These are phyloP conservation scores for Drosophila arizonae DNA, from an alignment of 1,140 invertebrate genomes.

Conservation along the genomic window DNA sequence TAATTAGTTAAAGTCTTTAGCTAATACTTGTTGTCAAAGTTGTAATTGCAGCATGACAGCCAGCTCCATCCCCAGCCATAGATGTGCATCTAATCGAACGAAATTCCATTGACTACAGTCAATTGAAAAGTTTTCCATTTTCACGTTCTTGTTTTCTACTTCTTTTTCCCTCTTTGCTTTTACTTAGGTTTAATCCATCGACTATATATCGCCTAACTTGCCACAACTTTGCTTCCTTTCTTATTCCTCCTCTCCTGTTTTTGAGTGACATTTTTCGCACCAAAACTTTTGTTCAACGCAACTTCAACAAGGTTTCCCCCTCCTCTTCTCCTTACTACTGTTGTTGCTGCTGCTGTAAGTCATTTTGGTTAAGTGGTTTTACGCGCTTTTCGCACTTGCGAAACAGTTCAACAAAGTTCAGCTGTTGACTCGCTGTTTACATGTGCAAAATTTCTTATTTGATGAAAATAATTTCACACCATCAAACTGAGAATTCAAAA, in stretches of 20 bases:
- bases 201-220: conserved; percentile 43
- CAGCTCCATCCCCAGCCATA: background rate
- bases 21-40: conserved; percentile 9
- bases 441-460: conserved; percentile 48
- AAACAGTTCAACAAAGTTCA: conserved; percentile 20
- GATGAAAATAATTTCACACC: conserved; percentile 41
- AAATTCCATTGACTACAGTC: conserved; percentile 8
- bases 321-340: conserved; percentile 6
- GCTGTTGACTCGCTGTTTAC: conserved; percentile 33
- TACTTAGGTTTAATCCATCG: conserved; percentile 23
- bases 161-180: background rate
- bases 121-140: conserved; percentile 18
- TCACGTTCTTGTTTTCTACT: background rate
- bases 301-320: conserved; percentile 25
- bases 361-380: conserved; percentile 60
- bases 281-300: conserved; percentile 49
- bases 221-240: conserved; percentile 45
- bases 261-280: conserved; percentile 67
- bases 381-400: conserved; percentile 35
- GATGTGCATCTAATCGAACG: background rate
- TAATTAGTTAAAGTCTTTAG: no score
- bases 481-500: background rate
- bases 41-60: conserved; percentile 16
- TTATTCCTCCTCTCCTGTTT: conserved; percentile 43
- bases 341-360: conserved; percentile 29